Evolutionary conservation across 2,797 vertebrate species (phyloP).

Genomic region (Muscicapa comitata): DNA sequence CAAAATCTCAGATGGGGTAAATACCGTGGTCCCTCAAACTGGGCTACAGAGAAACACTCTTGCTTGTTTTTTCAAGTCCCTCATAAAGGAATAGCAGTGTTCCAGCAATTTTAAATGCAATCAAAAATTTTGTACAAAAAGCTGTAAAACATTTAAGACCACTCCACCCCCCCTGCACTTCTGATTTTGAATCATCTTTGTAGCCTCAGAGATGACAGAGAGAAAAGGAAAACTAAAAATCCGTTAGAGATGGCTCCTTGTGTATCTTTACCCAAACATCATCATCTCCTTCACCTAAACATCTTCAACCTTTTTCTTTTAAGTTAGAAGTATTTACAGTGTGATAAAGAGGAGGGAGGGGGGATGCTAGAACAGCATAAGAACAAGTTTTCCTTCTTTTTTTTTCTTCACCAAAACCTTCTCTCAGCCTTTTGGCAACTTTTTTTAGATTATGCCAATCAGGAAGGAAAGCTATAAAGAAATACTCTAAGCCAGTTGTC

Average conservation of each 20-base stretch:
- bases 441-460: neutral
- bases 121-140: neutral
- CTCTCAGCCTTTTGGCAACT: neutral
- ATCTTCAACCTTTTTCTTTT: neutral
- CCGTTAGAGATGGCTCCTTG: neutral
- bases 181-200: neutral
- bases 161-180: neutral
- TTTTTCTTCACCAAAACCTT: neutral
- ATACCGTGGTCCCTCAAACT: accelerated
- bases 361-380: neutral
- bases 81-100: neutral
- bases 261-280: neutral
- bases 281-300: neutral
- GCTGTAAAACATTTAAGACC: neutral
- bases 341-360: neutral
- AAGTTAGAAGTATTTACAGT: neutral
- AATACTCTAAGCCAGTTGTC: slow-evolving; percentile 22
- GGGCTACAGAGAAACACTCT: neutral
- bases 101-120: neutral
- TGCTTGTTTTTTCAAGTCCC: neutral
- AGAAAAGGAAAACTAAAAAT: neutral
- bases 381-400: neutral
- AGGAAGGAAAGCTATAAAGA: neutral
- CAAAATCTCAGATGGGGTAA: neutral
- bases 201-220: neutral